Base-by-base conservation (phyloP, 2,888 invertebrate species). In the Brenthis ino region DNA sequence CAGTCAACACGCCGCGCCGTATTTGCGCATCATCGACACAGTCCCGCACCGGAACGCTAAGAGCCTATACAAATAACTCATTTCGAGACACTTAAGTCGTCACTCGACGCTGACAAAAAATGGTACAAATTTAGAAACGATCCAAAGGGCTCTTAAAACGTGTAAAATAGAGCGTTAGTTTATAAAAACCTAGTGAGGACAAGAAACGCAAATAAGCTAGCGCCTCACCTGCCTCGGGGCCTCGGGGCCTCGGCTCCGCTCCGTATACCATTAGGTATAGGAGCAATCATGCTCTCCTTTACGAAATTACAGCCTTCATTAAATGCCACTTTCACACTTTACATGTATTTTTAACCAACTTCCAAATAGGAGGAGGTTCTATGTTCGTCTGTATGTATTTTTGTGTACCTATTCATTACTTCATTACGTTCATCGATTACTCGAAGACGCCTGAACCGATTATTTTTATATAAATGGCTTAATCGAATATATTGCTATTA, bases 31-130 rank as follows among this genome's bases (percentile, higher is more conserved):
- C 79, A 72, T 76, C 76, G 77, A 72, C 78, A 43, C 37, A 43
- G 68, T 57, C 80, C 63, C 78, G 77, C 83, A 75, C 79, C 81
- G 80, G 77, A 75, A 73, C 82, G 82, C 80, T 77, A 80, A 83
- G 80, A 77, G 81, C 89, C 89, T 90, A 84, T 84, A 83, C 89
- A 91, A 91, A 91, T 82, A 91, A 84, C 80, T 88, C 86, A 85
- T 84, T 85, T 86, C 79, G 82, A 85, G 83, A 86, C 87, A 89
- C 90, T 91, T 83, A 82, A 87, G 80, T 82, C 84, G 85, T 87
- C 89, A 85, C 85, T 85, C 83, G 77, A 86, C 80, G 76, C 73
- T 72, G 68, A 85, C 87, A 88, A 88, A 89, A 89, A 90, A 81
- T 78, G 79, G 80, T 79, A 87, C 87, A 86, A 87, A 87, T 88